Conservation (phyloP, 2,797 vertebrate species). For the Pseudocheirus occidentalis region DNA sequence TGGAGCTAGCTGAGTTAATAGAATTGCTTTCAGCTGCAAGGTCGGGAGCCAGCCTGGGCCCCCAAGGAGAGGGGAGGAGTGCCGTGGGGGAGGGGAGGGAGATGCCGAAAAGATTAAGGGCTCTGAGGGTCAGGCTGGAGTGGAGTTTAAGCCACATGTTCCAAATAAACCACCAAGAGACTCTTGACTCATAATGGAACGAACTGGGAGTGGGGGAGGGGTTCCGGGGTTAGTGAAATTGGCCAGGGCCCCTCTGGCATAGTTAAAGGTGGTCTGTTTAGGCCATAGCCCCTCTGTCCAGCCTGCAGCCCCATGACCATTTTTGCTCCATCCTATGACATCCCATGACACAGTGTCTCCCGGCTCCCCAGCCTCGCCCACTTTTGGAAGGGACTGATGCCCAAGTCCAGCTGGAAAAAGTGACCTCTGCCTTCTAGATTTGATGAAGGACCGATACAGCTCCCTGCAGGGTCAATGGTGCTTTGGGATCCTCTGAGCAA, state of each 20-base stretch:
- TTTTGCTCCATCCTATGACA: background rate
- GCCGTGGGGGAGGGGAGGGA: background rate
- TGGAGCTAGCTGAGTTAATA: background rate
- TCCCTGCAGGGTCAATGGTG: fast-evolving
- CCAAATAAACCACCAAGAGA: background rate
- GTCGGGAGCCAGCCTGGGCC: background rate
- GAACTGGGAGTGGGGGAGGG: background rate
- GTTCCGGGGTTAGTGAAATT: background rate
- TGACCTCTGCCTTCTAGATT: background rate
- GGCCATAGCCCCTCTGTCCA: background rate
- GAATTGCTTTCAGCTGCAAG: slow-evolving; percentile 49
- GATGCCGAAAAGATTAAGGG: background rate
- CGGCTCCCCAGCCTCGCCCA: background rate
- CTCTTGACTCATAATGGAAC: background rate
- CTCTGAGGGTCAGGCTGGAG: background rate
- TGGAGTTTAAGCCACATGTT: slow-evolving; percentile 35
- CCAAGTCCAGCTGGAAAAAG: background rate
- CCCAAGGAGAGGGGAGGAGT: background rate
- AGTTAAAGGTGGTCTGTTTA: background rate
- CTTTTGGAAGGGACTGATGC: background rate
- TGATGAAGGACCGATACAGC: fast-evolving
- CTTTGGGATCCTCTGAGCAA: fast-evolving
- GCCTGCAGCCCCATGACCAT: background rate
- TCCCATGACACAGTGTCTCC: background rate
- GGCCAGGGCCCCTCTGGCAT: background rate